phyloP scores from a whole-genome alignment of 2,888 invertebrate genomes.

The Uloborus plumipes region DNA sequence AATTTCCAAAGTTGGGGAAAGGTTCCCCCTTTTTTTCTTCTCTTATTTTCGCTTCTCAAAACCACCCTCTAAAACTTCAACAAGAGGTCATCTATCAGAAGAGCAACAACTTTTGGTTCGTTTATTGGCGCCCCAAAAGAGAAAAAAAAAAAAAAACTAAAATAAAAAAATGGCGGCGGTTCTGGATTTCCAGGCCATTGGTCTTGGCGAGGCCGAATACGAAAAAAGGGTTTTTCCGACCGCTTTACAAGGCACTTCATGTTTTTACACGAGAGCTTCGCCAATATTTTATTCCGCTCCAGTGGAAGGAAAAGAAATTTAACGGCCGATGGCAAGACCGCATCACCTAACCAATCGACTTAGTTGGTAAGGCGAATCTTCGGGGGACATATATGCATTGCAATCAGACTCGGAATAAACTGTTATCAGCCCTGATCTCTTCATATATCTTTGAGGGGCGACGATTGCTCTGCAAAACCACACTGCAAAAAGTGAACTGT shows the following conservation, averaged over 20 bases:
- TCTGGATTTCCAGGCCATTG: constrained; percentile 49
- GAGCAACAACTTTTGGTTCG: constrained; percentile 51
- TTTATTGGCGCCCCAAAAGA: constrained; percentile 19
- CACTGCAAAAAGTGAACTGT: no score
- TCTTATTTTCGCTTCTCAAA: constrained; percentile 1
- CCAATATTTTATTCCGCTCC: constrained; percentile 61
- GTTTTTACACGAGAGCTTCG: constrained; percentile 57
- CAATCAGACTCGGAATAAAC: not conserved
- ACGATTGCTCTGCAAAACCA: no score
- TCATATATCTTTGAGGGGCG: no score
- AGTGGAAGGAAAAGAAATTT: constrained; percentile 50
- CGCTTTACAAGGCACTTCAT: constrained; percentile 61
- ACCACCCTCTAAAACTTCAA: constrained; percentile 35
- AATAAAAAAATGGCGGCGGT: constrained; percentile 23
- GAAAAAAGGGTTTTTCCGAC: constrained; percentile 30
- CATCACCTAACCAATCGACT: constrained; percentile 34
- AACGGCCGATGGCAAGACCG: constrained; percentile 54
- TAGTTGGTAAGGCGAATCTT: constrained; percentile 6
- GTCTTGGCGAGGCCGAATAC: constrained; percentile 19
- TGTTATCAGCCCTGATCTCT: no score
- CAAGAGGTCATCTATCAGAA: constrained; percentile 52
- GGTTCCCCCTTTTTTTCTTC: constrained; percentile 21
- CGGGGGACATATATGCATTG: constrained; percentile 36
- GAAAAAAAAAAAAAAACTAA: constrained; percentile 20
- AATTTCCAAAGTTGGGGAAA: constrained; percentile 9